Evolutionary conservation across 92 coral and sea anemone species (phyloP).

Genomic region (Zoanthus sansibaricus): DNA sequence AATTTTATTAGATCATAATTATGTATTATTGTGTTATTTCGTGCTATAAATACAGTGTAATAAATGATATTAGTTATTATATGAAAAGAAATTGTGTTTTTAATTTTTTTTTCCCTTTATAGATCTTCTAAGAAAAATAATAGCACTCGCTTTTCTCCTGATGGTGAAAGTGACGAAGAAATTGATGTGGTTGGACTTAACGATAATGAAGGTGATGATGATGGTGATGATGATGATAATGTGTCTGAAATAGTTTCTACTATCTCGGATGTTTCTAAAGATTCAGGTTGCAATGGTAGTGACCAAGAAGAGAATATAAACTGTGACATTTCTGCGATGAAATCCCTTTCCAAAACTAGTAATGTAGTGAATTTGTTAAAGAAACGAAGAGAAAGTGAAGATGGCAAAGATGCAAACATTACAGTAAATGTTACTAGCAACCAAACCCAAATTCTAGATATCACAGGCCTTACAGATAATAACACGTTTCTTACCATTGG

Average conservation of each 20-base stretch:
- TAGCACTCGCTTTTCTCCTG: background rate
- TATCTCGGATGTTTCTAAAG: background rate
- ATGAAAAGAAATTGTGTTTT: background rate
- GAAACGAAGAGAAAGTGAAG: background rate
- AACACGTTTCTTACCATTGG: conserved; percentile 84
- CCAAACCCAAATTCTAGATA: background rate
- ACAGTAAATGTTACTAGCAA: background rate
- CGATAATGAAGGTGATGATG: conserved; percentile 39
- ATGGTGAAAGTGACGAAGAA: conserved; percentile 60
- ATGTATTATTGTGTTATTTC: no score
- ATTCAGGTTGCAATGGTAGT: background rate
- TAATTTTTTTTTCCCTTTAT: background rate
- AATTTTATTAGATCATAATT: no score
- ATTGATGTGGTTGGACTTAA: conserved; percentile 54
- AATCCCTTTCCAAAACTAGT: background rate
- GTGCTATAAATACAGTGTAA: no score
- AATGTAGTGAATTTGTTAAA: background rate
- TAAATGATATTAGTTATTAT: no score
- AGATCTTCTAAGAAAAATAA: conserved; percentile 14
- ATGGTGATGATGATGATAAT: background rate
- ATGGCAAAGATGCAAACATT: background rate
- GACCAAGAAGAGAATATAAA: background rate
- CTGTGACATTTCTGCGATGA: background rate
- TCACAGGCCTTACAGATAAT: conserved; percentile 14
- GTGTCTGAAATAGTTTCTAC: background rate